Evolutionary conservation across 1,140 invertebrate genomes (phyloP), one percentile per base, ranked within the genome.

Genomic region (Drosophila athabasca): DNA sequence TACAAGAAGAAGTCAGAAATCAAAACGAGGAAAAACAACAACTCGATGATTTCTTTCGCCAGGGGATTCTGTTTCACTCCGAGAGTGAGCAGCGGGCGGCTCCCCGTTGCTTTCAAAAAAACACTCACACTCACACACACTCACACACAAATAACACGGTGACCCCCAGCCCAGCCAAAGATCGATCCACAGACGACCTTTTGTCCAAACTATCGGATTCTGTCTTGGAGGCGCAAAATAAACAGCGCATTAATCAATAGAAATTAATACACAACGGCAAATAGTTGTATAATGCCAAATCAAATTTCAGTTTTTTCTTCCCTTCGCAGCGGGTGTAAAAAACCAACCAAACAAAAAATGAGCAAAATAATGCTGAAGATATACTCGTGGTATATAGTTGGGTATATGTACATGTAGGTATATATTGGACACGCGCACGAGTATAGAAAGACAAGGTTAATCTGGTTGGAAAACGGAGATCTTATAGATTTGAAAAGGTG

Each of bases 201-300:
- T 70, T 60, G 52, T 62, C 61, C 66, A 58, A 45, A 61, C 74
- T 66, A 65, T 78, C 72, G 72, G 58, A 62, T 82, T 78, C 73
- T 87, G 81, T 66, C 67, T 51, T 50, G 57, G 48, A 81, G 82
- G 77, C 81, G 82, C 83, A 87, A 85, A 87, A 82, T 87, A 87
- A 87, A 87, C 82, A 88, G 83, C 82, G 70, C 83, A 87, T 87
- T 87, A 87, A 87, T 87, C 82, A 87, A 87, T 88, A 77, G 78
- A 87, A 87, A 87, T 88, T 82, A 82, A 88, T 87, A 85, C 81
- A 78, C 62, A 78, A 67, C 78, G 78, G 64, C 73, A 87, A 85
- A 87, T 82, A 87, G 81, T 85, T 87, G 81, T 87, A 82, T 85
- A 82, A 81, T 81, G 64, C 61, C 82, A 82, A 85, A 87, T 85